Base-by-base conservation (phyloP, 2,888 invertebrate genomes). In the Gryllus longicercus region DNA sequence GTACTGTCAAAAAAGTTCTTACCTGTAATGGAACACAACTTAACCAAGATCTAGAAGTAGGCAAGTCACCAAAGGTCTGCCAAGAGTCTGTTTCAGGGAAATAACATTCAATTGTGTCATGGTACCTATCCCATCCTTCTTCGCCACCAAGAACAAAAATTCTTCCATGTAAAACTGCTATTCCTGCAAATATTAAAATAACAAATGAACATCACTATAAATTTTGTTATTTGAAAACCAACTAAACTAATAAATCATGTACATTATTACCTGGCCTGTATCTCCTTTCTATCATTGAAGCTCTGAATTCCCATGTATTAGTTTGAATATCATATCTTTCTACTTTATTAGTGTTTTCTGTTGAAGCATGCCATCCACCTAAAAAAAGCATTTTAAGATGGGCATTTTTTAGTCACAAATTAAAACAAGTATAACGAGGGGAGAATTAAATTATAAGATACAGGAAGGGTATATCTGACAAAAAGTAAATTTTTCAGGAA, bases 321-420 rank as follows among this genome's bases (percentile, higher is more conserved):
- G 85, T 86, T 51, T 84, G 83, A 2, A 87, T 86, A 83, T 88
- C 86, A 82, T 86, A 88, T 78, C 87, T 85, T 83, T 89, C 89
- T 80, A 88, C 88, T 83, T 88, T 87, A 83, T 88, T 88, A 3
- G 88, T 89, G 83, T 88, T 88, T 83, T 88, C 88, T 74, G 88
- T 88, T 4, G 88, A 87, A 4, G 88, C 88, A 84, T 88, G 88
- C 88, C 88, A 89, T 11, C 89, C 89, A 78, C 89, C 88, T 88
- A 77, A 25, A 49, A 21, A 25, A 10, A 63, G 8, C 63, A 63
- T 8, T 38, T 38, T 38, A 38, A 38, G 8, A 16, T 18, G 11
- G 3, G 63, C 63, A 63, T 8, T 16, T 63, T n/a, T 63, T 63
- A 63, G n/a, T 18, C 63, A 18, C 8, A 5, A 38, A 38, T 38